phyloP scores from a whole-genome alignment of 2,797 vertebrate genomes.

The Cuculus canorus region DNA sequence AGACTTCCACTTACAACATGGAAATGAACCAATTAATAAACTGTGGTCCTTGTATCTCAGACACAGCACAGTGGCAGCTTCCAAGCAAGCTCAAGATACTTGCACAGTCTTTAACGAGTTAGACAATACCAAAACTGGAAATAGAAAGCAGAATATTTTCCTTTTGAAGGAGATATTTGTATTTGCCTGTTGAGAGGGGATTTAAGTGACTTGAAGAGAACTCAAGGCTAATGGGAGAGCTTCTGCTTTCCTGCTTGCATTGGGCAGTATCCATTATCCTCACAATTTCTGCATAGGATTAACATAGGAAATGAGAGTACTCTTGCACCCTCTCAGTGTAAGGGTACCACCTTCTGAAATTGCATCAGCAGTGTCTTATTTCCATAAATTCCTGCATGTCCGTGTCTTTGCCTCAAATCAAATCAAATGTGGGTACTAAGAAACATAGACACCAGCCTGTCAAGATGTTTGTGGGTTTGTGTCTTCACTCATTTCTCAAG shows the following conservation, averaged over 20 bases:
- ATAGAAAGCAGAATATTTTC: neutral
- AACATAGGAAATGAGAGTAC: neutral
- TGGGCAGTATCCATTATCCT: neutral
- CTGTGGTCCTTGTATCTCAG: neutral
- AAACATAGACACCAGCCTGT: neutral
- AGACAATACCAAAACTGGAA: neutral
- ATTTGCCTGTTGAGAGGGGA: neutral
- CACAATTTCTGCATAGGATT: neutral
- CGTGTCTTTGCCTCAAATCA: neutral
- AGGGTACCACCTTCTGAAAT: neutral
- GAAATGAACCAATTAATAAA: neutral
- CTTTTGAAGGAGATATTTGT: neutral
- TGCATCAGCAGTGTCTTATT: neutral
- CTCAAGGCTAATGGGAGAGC: accelerated
- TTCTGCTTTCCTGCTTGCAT: neutral
- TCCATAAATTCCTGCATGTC: neutral
- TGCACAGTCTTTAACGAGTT: neutral
- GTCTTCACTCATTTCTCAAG: neutral
- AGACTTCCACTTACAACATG: neutral
- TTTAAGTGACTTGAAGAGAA: neutral
- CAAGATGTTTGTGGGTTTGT: neutral
- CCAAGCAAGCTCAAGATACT: neutral
- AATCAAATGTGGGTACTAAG: neutral
- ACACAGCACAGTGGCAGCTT: neutral
- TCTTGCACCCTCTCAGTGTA: neutral